These are phyloP conservation scores for Parascotia fuliginaria DNA, from an alignment of 2,888 invertebrate species.

Conservation along the genomic window DNA sequence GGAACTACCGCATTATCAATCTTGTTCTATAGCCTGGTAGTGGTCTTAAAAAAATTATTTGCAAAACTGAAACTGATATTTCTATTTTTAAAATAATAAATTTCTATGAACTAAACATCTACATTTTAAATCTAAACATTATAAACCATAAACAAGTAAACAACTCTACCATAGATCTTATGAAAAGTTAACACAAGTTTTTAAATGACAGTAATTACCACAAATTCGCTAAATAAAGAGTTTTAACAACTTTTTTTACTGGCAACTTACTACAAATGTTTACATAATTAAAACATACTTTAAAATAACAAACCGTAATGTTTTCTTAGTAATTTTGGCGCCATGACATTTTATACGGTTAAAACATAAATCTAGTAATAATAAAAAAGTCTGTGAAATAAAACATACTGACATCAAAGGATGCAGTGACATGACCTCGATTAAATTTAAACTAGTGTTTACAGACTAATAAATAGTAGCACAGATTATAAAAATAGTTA, in stretches of 20 bases:
- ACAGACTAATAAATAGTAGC: slow-evolving; percentile 17
- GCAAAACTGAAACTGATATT: slow-evolving; percentile 2
- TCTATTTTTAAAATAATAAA: background rate
- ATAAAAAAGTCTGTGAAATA: slow-evolving; percentile 41
- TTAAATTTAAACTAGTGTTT: slow-evolving; percentile 33
- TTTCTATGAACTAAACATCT: background rate
- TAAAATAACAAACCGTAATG: slow-evolving; percentile 29
- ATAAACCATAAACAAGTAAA: background rate
- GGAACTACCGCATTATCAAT: no score
- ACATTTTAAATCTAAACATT: background rate
- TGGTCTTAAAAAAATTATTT: background rate
- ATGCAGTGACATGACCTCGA: slow-evolving; percentile 35
- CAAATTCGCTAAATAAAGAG: slow-evolving; percentile 23
- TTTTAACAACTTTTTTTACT: slow-evolving; percentile 28
- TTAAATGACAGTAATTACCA: slow-evolving; percentile 24
- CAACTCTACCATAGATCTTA: slow-evolving; percentile 8
- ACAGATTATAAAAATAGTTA: slow-evolving; percentile 8
- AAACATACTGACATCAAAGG: slow-evolving; percentile 37
- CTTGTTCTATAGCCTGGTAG: no score
- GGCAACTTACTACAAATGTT: slow-evolving; percentile 24
- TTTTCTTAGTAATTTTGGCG: slow-evolving; percentile 24
- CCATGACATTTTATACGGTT: slow-evolving; percentile 29
- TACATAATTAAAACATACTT: slow-evolving; percentile 27
- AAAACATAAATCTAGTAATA: slow-evolving; percentile 40
- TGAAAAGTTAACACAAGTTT: slow-evolving; percentile 23